A percentile compares a stretch with the other conserved stretches of the same genome.
These are phyloP conservation scores for Nebria ingens DNA, from an alignment of 1,140 invertebrate genomes.

Conservation along the genomic window DNA sequence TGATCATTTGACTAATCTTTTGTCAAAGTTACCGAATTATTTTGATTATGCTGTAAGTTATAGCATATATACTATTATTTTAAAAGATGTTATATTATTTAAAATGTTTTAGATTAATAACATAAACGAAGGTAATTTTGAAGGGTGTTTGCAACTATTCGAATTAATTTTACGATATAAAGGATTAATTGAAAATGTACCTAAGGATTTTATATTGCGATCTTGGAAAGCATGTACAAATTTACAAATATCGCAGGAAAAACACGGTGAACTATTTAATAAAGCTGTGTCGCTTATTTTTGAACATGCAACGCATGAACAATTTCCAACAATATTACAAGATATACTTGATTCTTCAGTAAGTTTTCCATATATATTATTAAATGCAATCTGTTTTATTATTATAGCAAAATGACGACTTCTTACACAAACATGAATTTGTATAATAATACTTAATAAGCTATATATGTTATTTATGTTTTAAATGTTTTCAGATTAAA, in stretches of 20 bases:
- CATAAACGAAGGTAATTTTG: constrained; percentile 13
- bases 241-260: constrained; percentile 10
- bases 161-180: constrained; percentile 23
- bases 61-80: not conserved
- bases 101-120: constrained; percentile 10
- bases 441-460: no score
- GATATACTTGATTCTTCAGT: constrained; percentile 23
- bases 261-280: constrained; percentile 22
- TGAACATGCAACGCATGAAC: constrained; percentile 22
- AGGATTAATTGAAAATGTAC: constrained; percentile 17
- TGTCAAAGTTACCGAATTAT: constrained; percentile 13
- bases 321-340: constrained; percentile 18
- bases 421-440: no score
- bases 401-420: no score
- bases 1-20: constrained; percentile 13
- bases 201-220: constrained; percentile 18
- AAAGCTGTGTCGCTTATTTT: constrained; percentile 21
- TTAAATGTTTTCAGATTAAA: not conserved
- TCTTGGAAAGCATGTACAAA: constrained; percentile 24
- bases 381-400: no score
- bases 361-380: constrained; percentile 14
- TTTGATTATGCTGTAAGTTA: constrained; percentile 13
- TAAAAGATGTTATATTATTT: not conserved
- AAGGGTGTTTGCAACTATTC: constrained; percentile 21
- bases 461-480: not conserved